Base-by-base conservation (phyloP, 2,888 invertebrate genomes). In the Nudaria mundana region DNA sequence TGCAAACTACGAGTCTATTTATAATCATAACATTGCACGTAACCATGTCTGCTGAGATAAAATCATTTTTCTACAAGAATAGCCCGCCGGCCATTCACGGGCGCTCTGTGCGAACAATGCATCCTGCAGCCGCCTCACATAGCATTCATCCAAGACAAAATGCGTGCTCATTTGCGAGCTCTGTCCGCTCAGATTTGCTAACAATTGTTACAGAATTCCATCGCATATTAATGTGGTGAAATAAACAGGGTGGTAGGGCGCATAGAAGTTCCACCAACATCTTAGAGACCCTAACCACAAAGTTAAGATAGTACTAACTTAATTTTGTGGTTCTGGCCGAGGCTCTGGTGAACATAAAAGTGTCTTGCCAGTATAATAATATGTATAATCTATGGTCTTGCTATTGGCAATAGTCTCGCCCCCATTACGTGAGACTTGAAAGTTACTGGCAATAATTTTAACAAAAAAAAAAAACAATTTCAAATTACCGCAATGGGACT, bases 151-250 rank as follows among this genome's bases (percentile, higher is more conserved):
- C 49, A 52, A 44, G 63, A 71, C 75, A 68, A 77, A 76, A 75
- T 72, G 63, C 63, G 56, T 62, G 64, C 68, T 66, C 76, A 73
- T 76, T 77, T 76, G 69, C 66, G 58, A 59, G 50, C 46, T 48
- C 46, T 48, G 44, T 48, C 49, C n/a, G n/a, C n/a, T 52, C 56
- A 52, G 48, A 53, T 56, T 55, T 48, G 26, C 32, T 44, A 46
- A 56, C 43, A 52, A 54, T 53, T 51, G 39, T 37, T 44, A 45
- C 48, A 46, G 33, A 40, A 49, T 56, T 36, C 43, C 34, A 42
- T 51, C 30, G 35, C 43, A 38, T 43, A 49, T 39, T 44, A 44
- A 44, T 40, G 34, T 24, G 25, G 28, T n/a, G 38, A 29, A 44
- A 37, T 37, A 37, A 37, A 39, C 47, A 38, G 12, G 24, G 34